phyloP scores from a whole-genome alignment of 2,797 vertebrate species.

The Crossoptilon crossoptilon region DNA sequence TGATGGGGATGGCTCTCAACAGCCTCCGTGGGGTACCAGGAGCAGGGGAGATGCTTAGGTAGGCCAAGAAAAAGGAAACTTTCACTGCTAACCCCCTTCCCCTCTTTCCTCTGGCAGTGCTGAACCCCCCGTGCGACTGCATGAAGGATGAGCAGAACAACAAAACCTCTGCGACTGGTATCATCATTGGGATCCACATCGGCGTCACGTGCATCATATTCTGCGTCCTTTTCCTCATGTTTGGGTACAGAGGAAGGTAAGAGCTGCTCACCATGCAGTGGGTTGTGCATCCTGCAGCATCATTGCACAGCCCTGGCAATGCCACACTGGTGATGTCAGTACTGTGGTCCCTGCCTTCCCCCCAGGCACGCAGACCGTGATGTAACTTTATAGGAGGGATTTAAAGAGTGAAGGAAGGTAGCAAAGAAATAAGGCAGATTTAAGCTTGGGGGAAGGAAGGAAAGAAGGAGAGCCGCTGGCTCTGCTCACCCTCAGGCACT shows the following conservation, averaged over 20 bases:
- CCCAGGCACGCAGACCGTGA: background rate
- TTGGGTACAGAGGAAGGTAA: constrained; percentile 96
- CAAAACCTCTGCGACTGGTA: constrained; percentile 92
- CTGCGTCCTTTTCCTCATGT: constrained; percentile 96
- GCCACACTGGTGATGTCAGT: background rate
- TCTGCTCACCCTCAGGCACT: background rate
- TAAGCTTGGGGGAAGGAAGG: background rate
- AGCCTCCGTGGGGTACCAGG: background rate
- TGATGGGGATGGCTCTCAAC: background rate
- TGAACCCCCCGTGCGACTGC: constrained; percentile 92
- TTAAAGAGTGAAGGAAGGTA: background rate
- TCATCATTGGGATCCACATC: constrained; percentile 96
- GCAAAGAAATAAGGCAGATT: background rate
- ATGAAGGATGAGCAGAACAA: constrained; percentile 88
- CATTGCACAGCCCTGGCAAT: fast-evolving
- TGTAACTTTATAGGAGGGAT: fast-evolving
- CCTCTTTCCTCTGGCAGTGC: constrained; percentile 76
- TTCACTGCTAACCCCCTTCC: background rate
- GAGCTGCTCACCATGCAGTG: background rate
- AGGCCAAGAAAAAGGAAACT: background rate
- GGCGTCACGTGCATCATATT: constrained; percentile 98
- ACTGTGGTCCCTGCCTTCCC: background rate
- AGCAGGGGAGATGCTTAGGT: background rate
- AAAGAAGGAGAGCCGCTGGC: fast-evolving
- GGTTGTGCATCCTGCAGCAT: fast-evolving